These are phyloP conservation scores for Sphaerodactylus townsendi DNA, from an alignment of 2,113 vertebrate species.

Conservation along the genomic window DNA sequence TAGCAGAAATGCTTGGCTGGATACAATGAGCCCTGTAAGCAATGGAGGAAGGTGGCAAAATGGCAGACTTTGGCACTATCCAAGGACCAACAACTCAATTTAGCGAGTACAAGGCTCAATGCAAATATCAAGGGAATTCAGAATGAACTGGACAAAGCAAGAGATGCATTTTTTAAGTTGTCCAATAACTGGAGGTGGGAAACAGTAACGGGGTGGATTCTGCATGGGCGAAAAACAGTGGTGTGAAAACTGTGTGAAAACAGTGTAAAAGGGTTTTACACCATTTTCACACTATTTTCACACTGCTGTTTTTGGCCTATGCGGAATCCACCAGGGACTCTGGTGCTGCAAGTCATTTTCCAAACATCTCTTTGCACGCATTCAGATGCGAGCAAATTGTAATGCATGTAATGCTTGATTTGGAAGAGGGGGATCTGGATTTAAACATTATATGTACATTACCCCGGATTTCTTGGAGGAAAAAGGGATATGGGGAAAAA, in stretches of 20 bases:
- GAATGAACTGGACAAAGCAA: background rate
- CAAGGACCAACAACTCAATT: background rate
- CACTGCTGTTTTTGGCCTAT: too few relatives aligned
- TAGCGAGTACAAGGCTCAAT: background rate
- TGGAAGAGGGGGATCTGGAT: background rate
- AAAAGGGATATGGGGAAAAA: background rate
- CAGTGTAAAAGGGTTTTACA: too few relatives aligned
- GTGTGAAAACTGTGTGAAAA: too few relatives aligned
- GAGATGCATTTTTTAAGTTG: background rate
- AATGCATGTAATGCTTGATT: background rate
- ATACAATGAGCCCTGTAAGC: background rate
- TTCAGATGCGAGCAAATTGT: background rate
- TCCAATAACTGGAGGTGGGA: background rate
- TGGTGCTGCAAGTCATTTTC: background rate
- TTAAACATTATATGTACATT: background rate
- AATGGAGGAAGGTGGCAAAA: background rate
- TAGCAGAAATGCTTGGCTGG: background rate
- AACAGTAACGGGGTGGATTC: too few relatives aligned
- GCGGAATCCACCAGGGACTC: too few relatives aligned
- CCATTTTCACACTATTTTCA: too few relatives aligned
- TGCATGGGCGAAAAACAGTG: too few relatives aligned
- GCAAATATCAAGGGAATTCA: background rate
- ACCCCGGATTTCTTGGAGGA: background rate
- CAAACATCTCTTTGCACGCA: background rate
- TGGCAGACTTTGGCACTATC: background rate